Evolutionary conservation across 2,113 vertebrate species (phyloP).

Genomic region (Dasyurus viverrinus): DNA sequence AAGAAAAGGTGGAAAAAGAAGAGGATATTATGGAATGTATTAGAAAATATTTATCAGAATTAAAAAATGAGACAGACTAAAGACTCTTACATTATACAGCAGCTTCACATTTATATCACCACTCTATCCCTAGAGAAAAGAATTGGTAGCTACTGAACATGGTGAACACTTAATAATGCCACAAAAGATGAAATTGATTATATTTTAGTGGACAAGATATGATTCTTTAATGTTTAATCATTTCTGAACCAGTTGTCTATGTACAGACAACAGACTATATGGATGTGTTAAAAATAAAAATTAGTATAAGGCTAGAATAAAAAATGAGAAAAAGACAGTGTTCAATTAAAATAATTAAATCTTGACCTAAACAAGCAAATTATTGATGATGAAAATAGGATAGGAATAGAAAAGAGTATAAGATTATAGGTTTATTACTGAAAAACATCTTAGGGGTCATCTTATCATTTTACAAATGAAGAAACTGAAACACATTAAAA

Average conservation of each 20-base stretch:
- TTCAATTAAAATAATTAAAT: neutral
- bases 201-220: neutral
- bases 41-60: neutral
- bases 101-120: neutral
- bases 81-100: neutral
- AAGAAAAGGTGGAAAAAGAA: neutral
- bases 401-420: neutral
- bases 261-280: neutral
- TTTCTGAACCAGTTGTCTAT: neutral
- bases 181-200: neutral
- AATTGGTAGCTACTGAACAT: neutral
- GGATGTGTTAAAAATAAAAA: neutral
- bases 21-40: neutral
- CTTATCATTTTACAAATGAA: neutral
- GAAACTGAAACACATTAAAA: neutral
- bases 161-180: neutral
- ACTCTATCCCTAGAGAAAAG: neutral
- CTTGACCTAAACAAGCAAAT: neutral
- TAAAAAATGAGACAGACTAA: neutral
- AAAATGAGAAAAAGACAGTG: neutral
- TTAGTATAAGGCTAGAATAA: neutral
- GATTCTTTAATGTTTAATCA: neutral
- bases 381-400: neutral
- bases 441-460: neutral
- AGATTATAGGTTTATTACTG: neutral